These are phyloP conservation scores for Bradynema listronoti DNA, from an alignment of 1,140 invertebrate genomes.

Conservation along the genomic window DNA sequence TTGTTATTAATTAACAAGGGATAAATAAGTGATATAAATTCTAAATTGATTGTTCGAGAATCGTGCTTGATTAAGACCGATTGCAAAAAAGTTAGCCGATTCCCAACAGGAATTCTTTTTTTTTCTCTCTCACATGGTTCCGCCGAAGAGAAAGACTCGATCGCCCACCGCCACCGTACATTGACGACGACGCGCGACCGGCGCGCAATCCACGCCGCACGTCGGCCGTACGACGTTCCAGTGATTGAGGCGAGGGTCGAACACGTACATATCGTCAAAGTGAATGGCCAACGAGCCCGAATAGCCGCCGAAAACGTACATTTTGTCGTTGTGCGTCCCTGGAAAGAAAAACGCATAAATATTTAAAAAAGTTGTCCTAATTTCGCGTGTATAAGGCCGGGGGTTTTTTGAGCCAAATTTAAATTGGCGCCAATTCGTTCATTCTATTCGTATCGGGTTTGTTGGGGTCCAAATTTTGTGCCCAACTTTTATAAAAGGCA, in stretches of 20 bases:
- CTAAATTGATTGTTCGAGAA: not conserved
- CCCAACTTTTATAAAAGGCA: too few relatives aligned
- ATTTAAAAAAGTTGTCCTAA: too few relatives aligned
- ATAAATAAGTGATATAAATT: not conserved
- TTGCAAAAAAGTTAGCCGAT: too few relatives aligned
- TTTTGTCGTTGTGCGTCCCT: slow-evolving; percentile 70
- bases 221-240: slow-evolving; percentile 45
- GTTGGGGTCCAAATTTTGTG: too few relatives aligned
- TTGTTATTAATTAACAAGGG: not conserved
- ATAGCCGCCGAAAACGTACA: slow-evolving; percentile 82
- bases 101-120: too few relatives aligned
- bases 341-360: slow-evolving; percentile 17
- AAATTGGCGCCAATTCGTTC: too few relatives aligned
- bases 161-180: slow-evolving; percentile 70
- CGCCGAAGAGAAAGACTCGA: slow-evolving; percentile 74
- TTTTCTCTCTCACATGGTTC: slow-evolving; percentile 65
- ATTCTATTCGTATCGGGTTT: too few relatives aligned
- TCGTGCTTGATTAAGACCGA: not conserved
- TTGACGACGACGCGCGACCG: slow-evolving; percentile 70
- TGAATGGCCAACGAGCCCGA: slow-evolving; percentile 70
- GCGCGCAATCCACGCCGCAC: slow-evolving; percentile 55
- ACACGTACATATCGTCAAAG: slow-evolving; percentile 74
- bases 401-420: not conserved
- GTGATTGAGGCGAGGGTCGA: slow-evolving; percentile 59
- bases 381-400: too few relatives aligned